Conservation (phyloP, 2,888 invertebrate genomes). For the Xestoiulus laeticollis region DNA sequence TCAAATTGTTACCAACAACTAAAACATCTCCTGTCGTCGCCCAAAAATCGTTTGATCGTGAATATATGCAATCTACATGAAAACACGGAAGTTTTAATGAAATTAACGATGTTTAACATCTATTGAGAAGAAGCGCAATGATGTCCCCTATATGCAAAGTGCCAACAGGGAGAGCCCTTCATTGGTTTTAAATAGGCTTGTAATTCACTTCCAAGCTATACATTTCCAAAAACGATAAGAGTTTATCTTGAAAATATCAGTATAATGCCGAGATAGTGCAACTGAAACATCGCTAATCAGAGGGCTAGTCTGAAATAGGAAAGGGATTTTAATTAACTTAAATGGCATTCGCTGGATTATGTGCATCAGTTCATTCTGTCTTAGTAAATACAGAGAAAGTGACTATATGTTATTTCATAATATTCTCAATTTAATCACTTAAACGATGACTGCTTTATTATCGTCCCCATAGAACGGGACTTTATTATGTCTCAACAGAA, state of each 20-base stretch:
- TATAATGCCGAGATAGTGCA: not conserved
- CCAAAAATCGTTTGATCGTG: not conserved
- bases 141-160: not conserved
- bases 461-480: too few relatives aligned
- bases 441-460: too few relatives aligned
- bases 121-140: not conserved
- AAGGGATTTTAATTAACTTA: constrained; percentile 4
- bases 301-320: not conserved
- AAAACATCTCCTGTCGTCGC: not conserved
- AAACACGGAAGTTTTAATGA: constrained; percentile 8
- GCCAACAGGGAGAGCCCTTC: constrained; percentile 4
- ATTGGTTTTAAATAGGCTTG: not conserved
- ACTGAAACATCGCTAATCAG: not conserved
- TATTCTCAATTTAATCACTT: too few relatives aligned
- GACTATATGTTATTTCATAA: too few relatives aligned
- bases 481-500: too few relatives aligned
- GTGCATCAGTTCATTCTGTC: not conserved
- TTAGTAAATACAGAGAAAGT: too few relatives aligned
- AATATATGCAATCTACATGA: not conserved
- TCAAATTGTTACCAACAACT: not conserved
- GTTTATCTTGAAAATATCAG: not conserved
- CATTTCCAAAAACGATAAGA: constrained; percentile 5
- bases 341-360: not conserved
- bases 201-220: not conserved
- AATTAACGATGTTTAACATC: constrained; percentile 14